Base-by-base conservation (phyloP, 2,888 invertebrate species). In the Ormyrus rosae region DNA sequence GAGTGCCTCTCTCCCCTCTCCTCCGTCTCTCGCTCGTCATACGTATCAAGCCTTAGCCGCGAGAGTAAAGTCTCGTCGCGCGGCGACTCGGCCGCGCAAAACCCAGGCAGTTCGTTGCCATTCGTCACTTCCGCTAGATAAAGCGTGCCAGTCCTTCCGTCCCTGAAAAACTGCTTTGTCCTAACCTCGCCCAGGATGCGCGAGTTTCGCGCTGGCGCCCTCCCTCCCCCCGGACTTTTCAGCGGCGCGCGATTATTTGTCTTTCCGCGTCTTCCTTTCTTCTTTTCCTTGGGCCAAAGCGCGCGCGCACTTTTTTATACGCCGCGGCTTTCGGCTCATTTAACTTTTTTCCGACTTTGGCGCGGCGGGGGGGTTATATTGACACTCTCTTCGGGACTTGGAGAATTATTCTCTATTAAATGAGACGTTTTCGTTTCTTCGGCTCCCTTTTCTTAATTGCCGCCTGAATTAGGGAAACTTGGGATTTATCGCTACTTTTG, bases 111-210 rank as follows among this genome's bases (percentile, higher is more conserved):
- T 64, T 73, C 71, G 71, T 83, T 84, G 86, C 87, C 85, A 87
- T 88, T 86, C 86, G 86, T 88, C 87, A 88, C 87, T 87, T 88
- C 87, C 86, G 87, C 86, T 86, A 87, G 86, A 88, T 88, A 88
- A 87, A 87, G 82, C 87, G 77, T 82, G 83, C 81, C 80, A 83
- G 76, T 63, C 80, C 80, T 75, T 80, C 80, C 74, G 65, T 48
- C 45, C 60, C 34, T 81, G 83, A 86, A 87, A 86, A 87, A 87
- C 82, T 83, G 84, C 85, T 86, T 86, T 85, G 85, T 85, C 84
- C 34, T 85, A 71, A 67, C 61, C 75, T 55, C 78, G 0, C 19
- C 4, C 5, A 6, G 58, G 10, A 48, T 58, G 46, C 6, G 8
- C 63, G 48, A 68, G 53, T 63, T 65, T 53, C 46, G 53, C 48